phyloP scores from a whole-genome alignment of 2,888 invertebrate species.

The Priapulus caudatus region DNA sequence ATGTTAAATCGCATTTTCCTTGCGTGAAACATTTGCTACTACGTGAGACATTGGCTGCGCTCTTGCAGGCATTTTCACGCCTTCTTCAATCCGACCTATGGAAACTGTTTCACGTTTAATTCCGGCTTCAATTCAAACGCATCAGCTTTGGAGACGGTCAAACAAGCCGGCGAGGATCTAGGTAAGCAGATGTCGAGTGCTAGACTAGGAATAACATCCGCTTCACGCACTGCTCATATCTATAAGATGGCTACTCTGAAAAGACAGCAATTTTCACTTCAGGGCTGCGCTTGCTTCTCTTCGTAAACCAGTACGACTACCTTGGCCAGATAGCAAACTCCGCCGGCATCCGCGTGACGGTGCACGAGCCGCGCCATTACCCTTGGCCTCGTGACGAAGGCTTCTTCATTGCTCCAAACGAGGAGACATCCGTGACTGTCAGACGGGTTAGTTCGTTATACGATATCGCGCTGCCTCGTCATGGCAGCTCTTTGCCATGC shows the following conservation, averaged over 20 bases:
- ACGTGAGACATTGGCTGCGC: too few species aligned
- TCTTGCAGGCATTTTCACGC: not conserved
- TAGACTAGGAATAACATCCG: too few species aligned
- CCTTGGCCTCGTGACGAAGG: not conserved
- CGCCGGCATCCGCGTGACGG: not conserved
- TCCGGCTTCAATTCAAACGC: not conserved
- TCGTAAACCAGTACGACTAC: not conserved
- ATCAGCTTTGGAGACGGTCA: too few species aligned
- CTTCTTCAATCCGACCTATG: not conserved
- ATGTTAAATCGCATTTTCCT: too few species aligned
- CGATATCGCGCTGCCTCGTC: too few species aligned
- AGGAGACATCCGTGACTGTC: not conserved
- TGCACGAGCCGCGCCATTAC: not conserved
- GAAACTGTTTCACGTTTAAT: slow-evolving; percentile 3
- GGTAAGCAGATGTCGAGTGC: too few species aligned
- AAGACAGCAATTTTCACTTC: not conserved
- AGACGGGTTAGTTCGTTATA: too few species aligned
- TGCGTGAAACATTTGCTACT: too few species aligned
- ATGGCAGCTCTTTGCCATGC: too few species aligned
- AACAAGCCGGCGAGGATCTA: too few species aligned
- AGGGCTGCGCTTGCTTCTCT: not conserved
- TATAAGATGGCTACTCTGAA: too few species aligned
- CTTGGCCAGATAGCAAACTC: not conserved
- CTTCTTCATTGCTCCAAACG: not conserved
- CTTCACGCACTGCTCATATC: too few species aligned